Evolutionary conservation across 2,888 invertebrate genomes (phyloP).

Genomic region (Hoplodrina ambigua): DNA sequence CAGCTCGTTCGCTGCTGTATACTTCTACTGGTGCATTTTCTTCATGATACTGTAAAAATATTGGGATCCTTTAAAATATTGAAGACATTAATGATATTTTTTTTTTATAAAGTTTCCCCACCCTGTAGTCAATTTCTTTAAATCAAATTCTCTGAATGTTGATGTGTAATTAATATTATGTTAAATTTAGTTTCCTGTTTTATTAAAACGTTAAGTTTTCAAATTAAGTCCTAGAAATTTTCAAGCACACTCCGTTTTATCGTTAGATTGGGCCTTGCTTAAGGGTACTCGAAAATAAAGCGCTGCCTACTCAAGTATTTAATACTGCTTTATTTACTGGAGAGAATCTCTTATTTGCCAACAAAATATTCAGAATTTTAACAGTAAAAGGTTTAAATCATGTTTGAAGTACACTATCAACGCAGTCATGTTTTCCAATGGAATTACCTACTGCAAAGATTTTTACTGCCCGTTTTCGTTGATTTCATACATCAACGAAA

Average conservation of each 20-base stretch:
- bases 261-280: slow-evolving; percentile 11
- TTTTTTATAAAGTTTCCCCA: too few species aligned
- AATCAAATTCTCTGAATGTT: not conserved
- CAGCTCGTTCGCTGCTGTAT: slow-evolving; percentile 85
- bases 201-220: slow-evolving; percentile 5
- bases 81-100: not conserved
- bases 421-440: too few species aligned
- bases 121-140: not conserved
- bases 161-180: not conserved
- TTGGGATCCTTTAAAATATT: not conserved
- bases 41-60: slow-evolving; percentile 89
- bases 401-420: too few species aligned
- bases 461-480: too few species aligned
- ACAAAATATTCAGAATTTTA: not conserved
- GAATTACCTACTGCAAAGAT: too few species aligned
- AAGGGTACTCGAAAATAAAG: slow-evolving; percentile 42
- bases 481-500: too few species aligned
- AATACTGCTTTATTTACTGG: slow-evolving; percentile 19
- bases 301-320: slow-evolving; percentile 22
- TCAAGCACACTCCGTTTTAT: slow-evolving; percentile 29
- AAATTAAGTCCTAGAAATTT: slow-evolving; percentile 22
- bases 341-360: not conserved
- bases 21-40: slow-evolving; percentile 90
- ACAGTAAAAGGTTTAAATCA: not conserved
- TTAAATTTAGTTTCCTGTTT: slow-evolving; percentile 6